Evolutionary conservation across 2,113 vertebrate genomes (phyloP).

Genomic region (Phaethornis superciliosus): DNA sequence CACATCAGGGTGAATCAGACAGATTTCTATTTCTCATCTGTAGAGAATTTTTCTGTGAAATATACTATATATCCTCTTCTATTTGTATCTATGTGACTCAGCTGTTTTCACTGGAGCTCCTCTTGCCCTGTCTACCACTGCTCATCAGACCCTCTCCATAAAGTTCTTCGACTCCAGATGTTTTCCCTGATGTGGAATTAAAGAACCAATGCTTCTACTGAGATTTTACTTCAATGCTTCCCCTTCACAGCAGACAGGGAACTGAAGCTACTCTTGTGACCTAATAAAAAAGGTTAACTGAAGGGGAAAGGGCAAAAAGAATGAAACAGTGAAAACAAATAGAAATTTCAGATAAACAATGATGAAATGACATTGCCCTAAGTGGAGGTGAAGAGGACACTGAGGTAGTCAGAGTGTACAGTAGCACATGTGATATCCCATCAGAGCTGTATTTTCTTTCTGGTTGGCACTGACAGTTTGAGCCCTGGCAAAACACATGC

Average conservation of each 20-base stretch:
- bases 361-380: background rate
- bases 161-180: background rate
- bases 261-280: background rate
- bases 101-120: background rate
- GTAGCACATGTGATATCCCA: background rate
- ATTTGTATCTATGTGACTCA: background rate
- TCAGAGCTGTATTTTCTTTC: background rate
- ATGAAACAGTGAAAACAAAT: background rate
- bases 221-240: background rate
- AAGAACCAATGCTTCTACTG: background rate
- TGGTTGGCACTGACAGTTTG: background rate
- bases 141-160: background rate
- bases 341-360: background rate
- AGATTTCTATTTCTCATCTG: background rate
- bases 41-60: background rate
- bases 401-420: background rate
- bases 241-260: background rate
- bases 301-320: background rate
- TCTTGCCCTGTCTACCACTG: background rate
- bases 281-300: background rate
- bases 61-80: background rate
- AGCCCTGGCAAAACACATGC: background rate
- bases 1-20: background rate
- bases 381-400: background rate
- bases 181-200: background rate